A percentile compares a stretch with the other conserved stretches of the same genome.
Conservation (phyloP, 2,113 vertebrate genomes). For the Cyanistes caeruleus region DNA sequence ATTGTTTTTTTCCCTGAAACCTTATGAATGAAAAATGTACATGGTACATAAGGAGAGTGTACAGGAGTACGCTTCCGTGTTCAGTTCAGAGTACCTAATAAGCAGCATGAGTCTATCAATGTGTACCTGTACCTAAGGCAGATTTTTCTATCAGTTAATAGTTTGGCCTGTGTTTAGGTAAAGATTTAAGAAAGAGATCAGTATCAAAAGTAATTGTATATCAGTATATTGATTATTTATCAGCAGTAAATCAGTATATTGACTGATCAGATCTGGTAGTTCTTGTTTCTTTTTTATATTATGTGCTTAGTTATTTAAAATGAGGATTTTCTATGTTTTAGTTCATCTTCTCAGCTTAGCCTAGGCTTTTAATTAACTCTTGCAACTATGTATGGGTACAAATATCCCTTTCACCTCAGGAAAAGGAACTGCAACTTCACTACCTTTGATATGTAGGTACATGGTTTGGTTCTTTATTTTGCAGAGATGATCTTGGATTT, state of each 20-base stretch:
- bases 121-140: not conserved
- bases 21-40: not conserved
- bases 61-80: not conserved
- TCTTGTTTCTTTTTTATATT: not conserved
- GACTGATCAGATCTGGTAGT: not conserved
- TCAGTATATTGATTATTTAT: no score
- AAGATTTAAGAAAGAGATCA: not conserved
- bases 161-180: not conserved
- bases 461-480: slow-evolving; percentile 9
- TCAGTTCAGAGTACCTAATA: not conserved
- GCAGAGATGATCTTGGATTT: slow-evolving; percentile 95
- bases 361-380: not conserved
- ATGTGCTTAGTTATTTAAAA: not conserved
- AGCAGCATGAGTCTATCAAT: not conserved
- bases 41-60: not conserved
- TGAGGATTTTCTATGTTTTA: not conserved
- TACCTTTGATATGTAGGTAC: rapidly evolving
- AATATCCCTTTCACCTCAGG: not conserved
- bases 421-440: not conserved
- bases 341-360: not conserved
- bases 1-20: not conserved
- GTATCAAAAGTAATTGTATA: not conserved
- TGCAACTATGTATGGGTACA: not conserved
- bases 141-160: not conserved
- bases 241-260: no score